Conservation (phyloP, 2,113 vertebrate species). For the Catharus bicknelli region DNA sequence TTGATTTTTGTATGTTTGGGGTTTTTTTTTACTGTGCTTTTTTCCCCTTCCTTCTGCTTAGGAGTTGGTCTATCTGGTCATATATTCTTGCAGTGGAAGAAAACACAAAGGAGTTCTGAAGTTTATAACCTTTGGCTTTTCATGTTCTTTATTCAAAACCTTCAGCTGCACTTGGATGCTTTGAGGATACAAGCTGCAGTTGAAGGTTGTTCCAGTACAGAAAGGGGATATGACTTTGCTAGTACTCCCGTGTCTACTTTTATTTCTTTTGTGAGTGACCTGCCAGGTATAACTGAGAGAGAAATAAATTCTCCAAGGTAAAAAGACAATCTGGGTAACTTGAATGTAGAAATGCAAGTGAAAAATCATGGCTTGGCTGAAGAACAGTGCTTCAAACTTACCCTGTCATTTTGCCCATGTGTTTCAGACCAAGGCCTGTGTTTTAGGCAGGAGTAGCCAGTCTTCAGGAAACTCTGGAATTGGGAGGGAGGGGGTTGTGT, state of each 20-base stretch:
- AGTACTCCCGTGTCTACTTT: neutral
- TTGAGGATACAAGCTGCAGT: neutral
- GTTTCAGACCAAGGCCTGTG: neutral
- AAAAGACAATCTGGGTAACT: neutral
- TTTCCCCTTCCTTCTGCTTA: neutral
- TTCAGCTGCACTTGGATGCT: neutral
- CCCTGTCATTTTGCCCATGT: neutral
- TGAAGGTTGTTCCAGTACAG: neutral
- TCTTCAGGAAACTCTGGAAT: neutral
- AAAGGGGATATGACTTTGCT: neutral
- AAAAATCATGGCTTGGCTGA: neutral
- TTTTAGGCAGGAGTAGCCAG: neutral
- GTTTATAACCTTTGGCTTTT: neutral
- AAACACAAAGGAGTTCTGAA: neutral
- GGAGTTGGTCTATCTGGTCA: neutral
- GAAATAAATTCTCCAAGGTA: neutral
- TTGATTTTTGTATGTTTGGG: neutral
- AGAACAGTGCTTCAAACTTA: neutral
- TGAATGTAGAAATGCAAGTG: neutral
- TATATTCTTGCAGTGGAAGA: neutral
- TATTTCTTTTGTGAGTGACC: neutral
- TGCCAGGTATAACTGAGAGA: neutral
- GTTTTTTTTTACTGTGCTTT: neutral
- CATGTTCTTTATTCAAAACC: neutral
- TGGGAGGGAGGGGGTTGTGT: fast-evolving